Evolutionary conservation across 2,888 invertebrate species (phyloP).

Genomic region (Dicycla oo): DNA sequence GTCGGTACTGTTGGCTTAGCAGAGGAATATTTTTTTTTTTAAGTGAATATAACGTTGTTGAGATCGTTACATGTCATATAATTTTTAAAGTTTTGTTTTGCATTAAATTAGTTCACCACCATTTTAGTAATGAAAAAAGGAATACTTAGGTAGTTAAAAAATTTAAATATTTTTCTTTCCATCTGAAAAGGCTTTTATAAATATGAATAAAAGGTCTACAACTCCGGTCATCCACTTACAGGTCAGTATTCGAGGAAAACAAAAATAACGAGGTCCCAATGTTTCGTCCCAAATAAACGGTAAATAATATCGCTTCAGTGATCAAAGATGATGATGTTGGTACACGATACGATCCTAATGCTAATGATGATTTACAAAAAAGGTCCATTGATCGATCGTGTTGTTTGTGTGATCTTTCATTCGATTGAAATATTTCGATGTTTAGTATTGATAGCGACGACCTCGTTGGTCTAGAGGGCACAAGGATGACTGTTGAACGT

Average conservation of each 20-base stretch:
- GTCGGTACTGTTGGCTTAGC: background rate
- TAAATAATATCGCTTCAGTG: constrained; percentile 31
- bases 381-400: background rate
- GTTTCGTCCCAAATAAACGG: constrained; percentile 16
- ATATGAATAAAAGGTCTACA: background rate
- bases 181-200: background rate
- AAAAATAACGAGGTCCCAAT: constrained; percentile 16
- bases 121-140: too few relatives aligned
- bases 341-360: constrained; percentile 10
- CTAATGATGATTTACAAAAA: constrained; percentile 9
- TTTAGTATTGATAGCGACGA: background rate
- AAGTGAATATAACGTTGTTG: background rate
- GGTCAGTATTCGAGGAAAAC: constrained; percentile 4
- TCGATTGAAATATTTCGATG: background rate
- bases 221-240: too few relatives aligned
- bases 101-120: too few relatives aligned
- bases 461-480: background rate
- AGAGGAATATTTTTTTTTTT: background rate
- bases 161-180: background rate
- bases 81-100: too few relatives aligned
- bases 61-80: too few relatives aligned
- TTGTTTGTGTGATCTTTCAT: background rate
- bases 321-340: constrained; percentile 29
- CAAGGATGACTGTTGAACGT: too few relatives aligned
- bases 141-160: background rate